Percentiles rank a stretch among this genome's conserved stretches.
Evolutionary conservation across 2,888 invertebrate genomes (phyloP).

Genomic region (Diaperis boleti): DNA sequence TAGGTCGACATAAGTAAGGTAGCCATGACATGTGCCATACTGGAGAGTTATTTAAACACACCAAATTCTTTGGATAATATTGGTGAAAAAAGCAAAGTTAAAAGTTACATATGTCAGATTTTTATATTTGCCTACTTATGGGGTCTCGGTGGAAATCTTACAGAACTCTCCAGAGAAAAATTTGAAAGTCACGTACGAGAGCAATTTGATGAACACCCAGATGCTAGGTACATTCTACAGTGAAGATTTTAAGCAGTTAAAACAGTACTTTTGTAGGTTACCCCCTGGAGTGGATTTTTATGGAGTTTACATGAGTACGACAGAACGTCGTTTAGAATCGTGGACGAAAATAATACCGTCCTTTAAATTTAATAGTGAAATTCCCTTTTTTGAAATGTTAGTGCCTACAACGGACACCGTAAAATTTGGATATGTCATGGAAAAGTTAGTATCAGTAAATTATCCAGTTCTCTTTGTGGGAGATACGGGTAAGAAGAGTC

Average conservation of each 20-base stretch:
- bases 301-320: conserved; percentile 81
- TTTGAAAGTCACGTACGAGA: conserved; percentile 79
- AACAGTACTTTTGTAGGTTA: conserved; percentile 69
- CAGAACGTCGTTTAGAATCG: conserved; percentile 76
- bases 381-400: conserved; percentile 89
- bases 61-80: conserved; percentile 67
- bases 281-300: conserved; percentile 80
- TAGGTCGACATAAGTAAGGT: conserved; percentile 89
- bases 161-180: conserved; percentile 75
- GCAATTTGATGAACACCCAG: conserved; percentile 78
- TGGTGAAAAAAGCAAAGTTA: conserved; percentile 73
- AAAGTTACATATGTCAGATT: conserved; percentile 77
- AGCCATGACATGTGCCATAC: conserved; percentile 78
- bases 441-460: conserved; percentile 77
- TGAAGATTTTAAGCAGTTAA: background rate
- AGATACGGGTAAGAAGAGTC: conserved; percentile 74
- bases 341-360: conserved; percentile 85
- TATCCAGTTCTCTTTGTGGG: conserved; percentile 91
- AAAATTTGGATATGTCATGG: conserved; percentile 84
- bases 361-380: conserved; percentile 77
- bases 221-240: conserved; percentile 69
- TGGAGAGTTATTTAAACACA: conserved; percentile 77
- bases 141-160: conserved; percentile 88
- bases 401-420: conserved; percentile 94
- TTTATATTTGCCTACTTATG: conserved; percentile 88